These are phyloP conservation scores for Leucoraja erinaceus DNA, from an alignment of 2,113 vertebrate species.

Conservation along the genomic window DNA sequence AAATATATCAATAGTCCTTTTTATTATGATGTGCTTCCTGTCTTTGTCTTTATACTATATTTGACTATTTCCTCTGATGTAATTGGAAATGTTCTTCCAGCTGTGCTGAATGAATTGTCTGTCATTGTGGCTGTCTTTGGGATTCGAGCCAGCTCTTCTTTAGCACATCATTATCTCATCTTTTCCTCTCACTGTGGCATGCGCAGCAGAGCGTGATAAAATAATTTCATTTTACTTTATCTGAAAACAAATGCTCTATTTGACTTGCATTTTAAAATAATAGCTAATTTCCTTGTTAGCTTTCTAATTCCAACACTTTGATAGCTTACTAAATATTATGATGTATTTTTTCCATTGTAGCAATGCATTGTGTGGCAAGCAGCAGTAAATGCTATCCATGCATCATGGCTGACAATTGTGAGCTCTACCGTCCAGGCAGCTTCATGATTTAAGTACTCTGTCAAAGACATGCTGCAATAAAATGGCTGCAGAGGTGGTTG, in stretches of 20 bases:
- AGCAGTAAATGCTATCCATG: constrained; percentile 21
- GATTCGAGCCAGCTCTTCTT: constrained; percentile 15
- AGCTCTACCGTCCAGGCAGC: background rate
- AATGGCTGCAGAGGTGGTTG: constrained; percentile 7
- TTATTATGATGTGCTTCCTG: background rate
- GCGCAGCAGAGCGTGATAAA: background rate
- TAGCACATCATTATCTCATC: constrained; percentile 28
- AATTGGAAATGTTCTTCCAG: constrained; percentile 26
- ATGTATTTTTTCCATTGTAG: background rate
- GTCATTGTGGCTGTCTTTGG: constrained; percentile 18
- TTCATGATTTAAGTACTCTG: constrained; percentile 22
- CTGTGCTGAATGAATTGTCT: constrained; percentile 33
- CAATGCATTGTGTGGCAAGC: background rate
- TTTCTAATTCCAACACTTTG: background rate
- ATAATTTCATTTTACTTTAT: constrained; percentile 8
- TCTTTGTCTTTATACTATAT: background rate
- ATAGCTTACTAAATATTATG: constrained; percentile 3
- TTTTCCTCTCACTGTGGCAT: background rate
- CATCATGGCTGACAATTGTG: constrained; percentile 26
- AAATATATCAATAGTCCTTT: background rate
- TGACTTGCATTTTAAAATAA: background rate
- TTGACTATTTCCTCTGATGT: constrained; percentile 18
- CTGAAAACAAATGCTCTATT: background rate
- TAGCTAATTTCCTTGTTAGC: background rate
- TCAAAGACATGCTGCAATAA: constrained; percentile 9